These are phyloP conservation scores for Macquaria ambigua DNA, from an alignment of 2,113 vertebrate genomes.

Conservation along the genomic window DNA sequence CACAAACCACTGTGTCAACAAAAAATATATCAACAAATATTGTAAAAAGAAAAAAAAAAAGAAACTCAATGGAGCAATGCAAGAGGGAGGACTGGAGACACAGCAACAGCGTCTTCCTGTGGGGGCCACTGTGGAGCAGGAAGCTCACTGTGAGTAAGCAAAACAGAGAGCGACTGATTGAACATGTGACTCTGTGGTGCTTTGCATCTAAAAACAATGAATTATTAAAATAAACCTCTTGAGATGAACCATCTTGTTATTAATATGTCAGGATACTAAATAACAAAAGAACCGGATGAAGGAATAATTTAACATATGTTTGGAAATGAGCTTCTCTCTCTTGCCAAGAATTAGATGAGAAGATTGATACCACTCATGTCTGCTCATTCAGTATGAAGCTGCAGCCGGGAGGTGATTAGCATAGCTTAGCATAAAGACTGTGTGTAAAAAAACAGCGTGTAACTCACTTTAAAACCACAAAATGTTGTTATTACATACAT, in stretches of 20 bases:
- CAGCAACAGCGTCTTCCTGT: not conserved
- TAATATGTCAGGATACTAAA: not conserved
- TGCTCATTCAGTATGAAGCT: not conserved
- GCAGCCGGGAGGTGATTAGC: not conserved
- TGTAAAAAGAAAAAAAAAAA: not conserved
- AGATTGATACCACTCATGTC: not conserved
- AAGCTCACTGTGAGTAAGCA: not conserved
- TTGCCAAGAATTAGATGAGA: not conserved
- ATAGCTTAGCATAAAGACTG: not conserved
- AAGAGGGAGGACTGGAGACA: not conserved
- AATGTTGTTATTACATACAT: not conserved
- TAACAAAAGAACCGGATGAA: not conserved
- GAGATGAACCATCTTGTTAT: not conserved
- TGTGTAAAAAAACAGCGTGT: too few species aligned
- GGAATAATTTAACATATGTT: not conserved
- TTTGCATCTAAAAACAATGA: not conserved
- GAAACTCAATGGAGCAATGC: not conserved
- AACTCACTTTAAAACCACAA: not conserved
- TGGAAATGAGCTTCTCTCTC: not conserved
- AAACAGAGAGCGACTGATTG: not conserved
- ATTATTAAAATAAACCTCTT: not conserved
- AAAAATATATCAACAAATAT: constrained; percentile 21
- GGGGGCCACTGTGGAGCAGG: not conserved
- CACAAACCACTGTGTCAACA: constrained; percentile 26
- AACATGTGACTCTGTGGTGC: not conserved